Conservation (phyloP, 2,888 invertebrate species). For the Leptinotarsa peninsularis region DNA sequence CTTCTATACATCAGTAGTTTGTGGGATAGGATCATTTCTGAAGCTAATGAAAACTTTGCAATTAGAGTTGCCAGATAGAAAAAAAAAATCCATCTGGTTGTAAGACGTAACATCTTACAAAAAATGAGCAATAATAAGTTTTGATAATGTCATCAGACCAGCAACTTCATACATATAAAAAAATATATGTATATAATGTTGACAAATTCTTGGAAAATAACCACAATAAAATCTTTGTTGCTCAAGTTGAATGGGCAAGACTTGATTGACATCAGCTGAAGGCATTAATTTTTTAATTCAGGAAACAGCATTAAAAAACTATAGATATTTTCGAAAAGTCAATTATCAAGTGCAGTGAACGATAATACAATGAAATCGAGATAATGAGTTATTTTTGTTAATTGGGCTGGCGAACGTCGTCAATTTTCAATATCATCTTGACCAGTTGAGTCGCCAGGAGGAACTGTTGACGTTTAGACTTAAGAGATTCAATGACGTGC, state of each 20-base stretch:
- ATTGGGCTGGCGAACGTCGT: conserved; percentile 78
- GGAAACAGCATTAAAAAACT: neutral
- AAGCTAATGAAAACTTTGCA: no score
- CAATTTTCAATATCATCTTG: conserved; percentile 99
- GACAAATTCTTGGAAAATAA: no score
- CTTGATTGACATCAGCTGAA: neutral
- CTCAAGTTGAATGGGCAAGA: neutral
- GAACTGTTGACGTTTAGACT: conserved; percentile 97
- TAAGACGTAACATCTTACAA: no score
- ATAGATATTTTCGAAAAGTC: neutral
- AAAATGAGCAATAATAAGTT: no score
- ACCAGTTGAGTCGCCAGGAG: conserved; percentile 96
- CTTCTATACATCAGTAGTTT: no score
- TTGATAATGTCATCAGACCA: no score
- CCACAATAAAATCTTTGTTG: neutral
- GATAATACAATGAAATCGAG: neutral
- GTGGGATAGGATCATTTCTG: no score
- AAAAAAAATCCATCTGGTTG: no score
- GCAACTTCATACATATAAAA: no score
- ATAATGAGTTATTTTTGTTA: conserved; percentile 1
- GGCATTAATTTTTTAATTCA: neutral
- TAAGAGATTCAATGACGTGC: conserved; percentile 96
- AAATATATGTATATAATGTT: no score
- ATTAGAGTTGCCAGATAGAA: no score
- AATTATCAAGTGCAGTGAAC: neutral